These are phyloP conservation scores for Diplosoma virens DNA, from an alignment of 23 tunicate species.

Conservation along the genomic window DNA sequence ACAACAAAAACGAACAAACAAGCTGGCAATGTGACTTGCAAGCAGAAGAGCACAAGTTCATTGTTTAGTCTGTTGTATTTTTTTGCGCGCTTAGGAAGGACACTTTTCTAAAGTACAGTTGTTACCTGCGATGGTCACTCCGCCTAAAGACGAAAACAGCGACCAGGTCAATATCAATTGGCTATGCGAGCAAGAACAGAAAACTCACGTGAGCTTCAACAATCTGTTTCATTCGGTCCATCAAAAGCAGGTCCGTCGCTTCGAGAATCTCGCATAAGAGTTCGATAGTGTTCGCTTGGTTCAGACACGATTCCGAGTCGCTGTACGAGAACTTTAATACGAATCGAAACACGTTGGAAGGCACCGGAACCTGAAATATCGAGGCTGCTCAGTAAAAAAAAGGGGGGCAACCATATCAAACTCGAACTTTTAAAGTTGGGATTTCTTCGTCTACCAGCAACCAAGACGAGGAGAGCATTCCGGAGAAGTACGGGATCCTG, in stretches of 20 bases:
- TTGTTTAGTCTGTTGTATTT: too few relatives aligned
- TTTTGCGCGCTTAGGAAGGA: too few relatives aligned
- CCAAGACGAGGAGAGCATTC: conserved; percentile 80
- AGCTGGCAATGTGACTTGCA: too few relatives aligned
- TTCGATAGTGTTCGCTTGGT: conserved; percentile 34
- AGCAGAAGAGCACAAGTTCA: too few relatives aligned
- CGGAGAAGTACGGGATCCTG: conserved; percentile 68
- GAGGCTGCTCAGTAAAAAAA: background rate
- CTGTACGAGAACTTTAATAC: conserved; percentile 66
- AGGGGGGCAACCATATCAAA: background rate
- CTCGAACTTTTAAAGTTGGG: background rate
- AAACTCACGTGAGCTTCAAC: conserved; percentile 59
- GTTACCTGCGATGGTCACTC: too few relatives aligned
- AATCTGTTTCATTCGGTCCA: conserved; percentile 67
- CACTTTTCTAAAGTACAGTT: too few relatives aligned
- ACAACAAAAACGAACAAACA: too few relatives aligned
- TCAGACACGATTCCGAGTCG: conserved; percentile 30
- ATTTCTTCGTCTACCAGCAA: conserved; percentile 14
- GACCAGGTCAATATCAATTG: too few relatives aligned
- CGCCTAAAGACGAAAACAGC: too few relatives aligned
- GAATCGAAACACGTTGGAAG: conserved; percentile 56
- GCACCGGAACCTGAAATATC: conserved; percentile 70
- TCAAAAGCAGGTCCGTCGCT: conserved; percentile 66
- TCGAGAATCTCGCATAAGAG: conserved; percentile 69
- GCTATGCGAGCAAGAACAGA: too few relatives aligned